Evolutionary conservation across 2,888 invertebrate species (phyloP).

Genomic region (Philonicus albiceps): DNA sequence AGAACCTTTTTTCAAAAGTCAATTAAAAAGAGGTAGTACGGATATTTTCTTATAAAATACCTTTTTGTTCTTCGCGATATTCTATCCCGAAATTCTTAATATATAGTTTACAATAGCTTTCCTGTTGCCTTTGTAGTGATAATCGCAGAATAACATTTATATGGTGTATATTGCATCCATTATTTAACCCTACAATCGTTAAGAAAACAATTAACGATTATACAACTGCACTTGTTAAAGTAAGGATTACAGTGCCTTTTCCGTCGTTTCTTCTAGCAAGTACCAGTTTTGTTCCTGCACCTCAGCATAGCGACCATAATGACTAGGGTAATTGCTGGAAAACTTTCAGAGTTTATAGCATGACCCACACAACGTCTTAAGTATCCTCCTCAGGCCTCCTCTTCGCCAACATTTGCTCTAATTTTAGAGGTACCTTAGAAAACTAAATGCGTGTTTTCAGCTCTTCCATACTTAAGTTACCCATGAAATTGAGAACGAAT

Average conservation of each 20-base stretch:
- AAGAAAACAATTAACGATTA: neutral
- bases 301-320: neutral
- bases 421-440: neutral
- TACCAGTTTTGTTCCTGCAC: neutral
- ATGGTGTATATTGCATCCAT: neutral
- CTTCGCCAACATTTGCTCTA: neutral
- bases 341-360: neutral
- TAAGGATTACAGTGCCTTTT: neutral
- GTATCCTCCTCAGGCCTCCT: neutral
- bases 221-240: neutral
- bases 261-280: neutral
- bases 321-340: neutral
- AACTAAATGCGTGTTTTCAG: neutral
- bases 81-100: neutral
- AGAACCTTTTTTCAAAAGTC: too few species aligned
- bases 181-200: neutral
- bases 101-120: too few species aligned
- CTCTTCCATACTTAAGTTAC: neutral
- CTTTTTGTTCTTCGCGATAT: neutral
- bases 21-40: too few species aligned
- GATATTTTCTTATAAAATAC: neutral
- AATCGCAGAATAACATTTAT: neutral
- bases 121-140: neutral
- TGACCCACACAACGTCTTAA: neutral
- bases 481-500: neutral